Base-by-base conservation (phyloP, 2,888 invertebrate species). In the Leptinotarsa rubiginosa region DNA sequence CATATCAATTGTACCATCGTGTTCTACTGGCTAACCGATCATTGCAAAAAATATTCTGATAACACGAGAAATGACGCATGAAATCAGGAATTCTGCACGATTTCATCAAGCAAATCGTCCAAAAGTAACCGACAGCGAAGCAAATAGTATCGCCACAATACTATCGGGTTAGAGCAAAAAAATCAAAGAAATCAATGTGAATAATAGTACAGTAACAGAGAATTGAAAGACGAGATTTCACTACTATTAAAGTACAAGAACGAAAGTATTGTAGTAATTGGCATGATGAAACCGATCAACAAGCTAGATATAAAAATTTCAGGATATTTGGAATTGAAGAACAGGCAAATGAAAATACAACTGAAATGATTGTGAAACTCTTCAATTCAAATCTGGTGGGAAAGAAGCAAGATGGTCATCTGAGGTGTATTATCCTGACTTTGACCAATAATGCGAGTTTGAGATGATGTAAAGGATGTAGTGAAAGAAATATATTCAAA, bases 361-460 rank as follows among this genome's bases (percentile, higher is more conserved):
- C 2, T 49, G 49, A 49, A 16, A 16, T 49, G 2, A 16, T 16
- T 16, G 4, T 49, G 49, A 13, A 49, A 49, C 49, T 49, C 3
- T 16, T 49, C 49, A 49, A 16, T 16, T 49, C 49, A 16, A 49
- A 49, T 49, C 4, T 49, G 16, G 16, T n/a, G n/a, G n/a, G n/a
- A n/a, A n/a, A n/a, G n/a, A n/a, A 16, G 56, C 15, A 41, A 47
- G 41, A n/a, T n/a, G 47, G 18, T 47, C 47, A 47, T 25, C 22
- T 47, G 41, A 69, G 56, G 22, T 54, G 18, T 59, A 59, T 69
- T 31, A 12, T 47, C 12, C 18, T 69, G 56, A 69, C 16, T 13
- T 47, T 69, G 31, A 10, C 12, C 10, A n/a, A n/a, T n/a, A 69
- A 25, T 47, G 41, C 56, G 25, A 69, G 3, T 41, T 31, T 59